Percentiles rank a stretch among this genome's conserved stretches.
phyloP scores from a whole-genome alignment of 2,888 invertebrate genomes.

The Cephus nigrinus region DNA sequence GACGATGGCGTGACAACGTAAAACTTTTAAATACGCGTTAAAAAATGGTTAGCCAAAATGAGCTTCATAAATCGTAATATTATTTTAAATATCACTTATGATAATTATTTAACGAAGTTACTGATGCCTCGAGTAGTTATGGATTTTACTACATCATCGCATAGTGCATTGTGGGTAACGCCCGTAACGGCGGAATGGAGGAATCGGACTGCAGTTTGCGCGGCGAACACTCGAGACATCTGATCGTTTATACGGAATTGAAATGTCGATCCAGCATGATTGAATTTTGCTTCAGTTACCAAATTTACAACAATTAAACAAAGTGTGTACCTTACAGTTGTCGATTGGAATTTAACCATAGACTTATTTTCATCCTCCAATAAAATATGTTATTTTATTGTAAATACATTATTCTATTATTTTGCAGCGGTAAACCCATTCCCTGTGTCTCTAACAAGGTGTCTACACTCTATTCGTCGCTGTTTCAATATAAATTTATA shows the following conservation, averaged over 20 bases:
- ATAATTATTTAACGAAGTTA: background rate
- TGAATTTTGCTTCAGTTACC: slow-evolving; percentile 2
- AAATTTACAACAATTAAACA: background rate
- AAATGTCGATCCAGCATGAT: background rate
- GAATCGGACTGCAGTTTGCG: slow-evolving; percentile 42
- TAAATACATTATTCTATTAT: slow-evolving; percentile 32
- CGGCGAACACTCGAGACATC: slow-evolving; percentile 23
- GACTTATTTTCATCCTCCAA: slow-evolving; percentile 40
- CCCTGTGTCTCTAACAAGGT: background rate
- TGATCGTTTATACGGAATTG: slow-evolving; percentile 18
- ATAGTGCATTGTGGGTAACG: slow-evolving; percentile 44
- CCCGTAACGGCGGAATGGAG: slow-evolving; percentile 37
- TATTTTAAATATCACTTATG: slow-evolving; percentile 22
- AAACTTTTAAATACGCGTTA: slow-evolving; percentile 22
- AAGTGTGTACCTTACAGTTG: background rate
- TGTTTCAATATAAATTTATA: background rate
- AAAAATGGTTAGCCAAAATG: slow-evolving; percentile 31
- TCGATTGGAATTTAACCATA: slow-evolving; percentile 33
- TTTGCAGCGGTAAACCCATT: slow-evolving; percentile 2
- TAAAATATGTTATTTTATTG: slow-evolving; percentile 31
- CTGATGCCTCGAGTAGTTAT: slow-evolving; percentile 39
- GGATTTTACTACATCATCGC: slow-evolving; percentile 49
- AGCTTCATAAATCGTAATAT: slow-evolving; percentile 29
- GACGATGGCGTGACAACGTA: slow-evolving; percentile 35
- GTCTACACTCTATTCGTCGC: background rate